phyloP scores from a whole-genome alignment of 1,140 invertebrate species.

The Drosophila ironensis region DNA sequence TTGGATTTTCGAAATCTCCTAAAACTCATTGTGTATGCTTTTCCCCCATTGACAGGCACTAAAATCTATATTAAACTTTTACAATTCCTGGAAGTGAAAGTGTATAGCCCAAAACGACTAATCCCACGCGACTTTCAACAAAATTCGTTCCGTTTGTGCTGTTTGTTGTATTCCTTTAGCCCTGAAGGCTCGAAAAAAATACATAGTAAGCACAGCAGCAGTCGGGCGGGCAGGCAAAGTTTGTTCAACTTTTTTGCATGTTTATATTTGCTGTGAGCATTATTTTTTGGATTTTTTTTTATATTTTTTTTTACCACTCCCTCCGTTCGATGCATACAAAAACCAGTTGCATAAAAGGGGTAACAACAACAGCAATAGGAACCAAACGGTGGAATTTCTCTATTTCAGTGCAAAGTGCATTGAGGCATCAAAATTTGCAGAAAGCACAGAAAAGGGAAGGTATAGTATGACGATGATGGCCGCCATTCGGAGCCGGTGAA shows the following conservation, averaged over 20 bases:
- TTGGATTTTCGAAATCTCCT: neutral
- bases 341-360: conserved; percentile 58
- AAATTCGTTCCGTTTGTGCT: conserved; percentile 10
- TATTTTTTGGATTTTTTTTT: conserved; percentile 33
- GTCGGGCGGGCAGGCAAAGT: conserved; percentile 38
- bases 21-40: neutral
- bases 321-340: conserved; percentile 55
- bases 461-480: conserved; percentile 34
- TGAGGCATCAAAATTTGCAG: conserved; percentile 39
- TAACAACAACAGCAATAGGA: conserved; percentile 38
- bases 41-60: conserved; percentile 4
- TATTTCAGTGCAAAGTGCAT: conserved; percentile 63
- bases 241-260: conserved; percentile 63
- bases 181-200: conserved; percentile 27
- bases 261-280: conserved; percentile 70
- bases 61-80: conserved; percentile 33
- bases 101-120: conserved; percentile 31
- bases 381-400: conserved; percentile 55
- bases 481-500: conserved; percentile 39
- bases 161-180: conserved; percentile 42
- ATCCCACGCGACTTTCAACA: conserved; percentile 24
- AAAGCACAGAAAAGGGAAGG: conserved; percentile 26
- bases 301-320: conserved; percentile 10
- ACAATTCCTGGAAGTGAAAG: conserved; percentile 30
- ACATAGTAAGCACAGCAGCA: conserved; percentile 1